These are phyloP conservation scores for Serinus canaria DNA, from an alignment of 2,113 vertebrate species.

Conservation along the genomic window DNA sequence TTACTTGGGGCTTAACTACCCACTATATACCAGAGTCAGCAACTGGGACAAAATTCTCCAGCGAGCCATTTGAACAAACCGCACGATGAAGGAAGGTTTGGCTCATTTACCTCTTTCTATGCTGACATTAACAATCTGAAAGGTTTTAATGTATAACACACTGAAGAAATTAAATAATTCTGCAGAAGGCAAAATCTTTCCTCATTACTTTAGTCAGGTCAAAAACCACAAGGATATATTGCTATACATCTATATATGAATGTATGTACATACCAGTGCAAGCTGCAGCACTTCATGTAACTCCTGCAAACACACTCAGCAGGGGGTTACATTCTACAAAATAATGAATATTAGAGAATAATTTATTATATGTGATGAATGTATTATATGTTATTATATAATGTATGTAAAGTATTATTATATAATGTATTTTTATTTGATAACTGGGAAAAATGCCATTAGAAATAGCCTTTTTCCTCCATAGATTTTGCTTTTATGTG, in stretches of 20 bases:
- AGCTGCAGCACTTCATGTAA: neutral
- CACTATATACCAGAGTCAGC: neutral
- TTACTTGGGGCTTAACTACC: slow-evolving; percentile 32
- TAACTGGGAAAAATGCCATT: neutral
- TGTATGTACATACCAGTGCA: neutral
- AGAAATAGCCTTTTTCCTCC: neutral
- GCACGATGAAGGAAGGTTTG: neutral
- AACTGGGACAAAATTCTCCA: slow-evolving; percentile 52
- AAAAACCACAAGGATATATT: neutral
- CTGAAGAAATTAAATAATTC: neutral
- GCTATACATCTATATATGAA: neutral
- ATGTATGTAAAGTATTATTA: neutral
- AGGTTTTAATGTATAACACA: neutral
- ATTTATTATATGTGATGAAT: neutral
- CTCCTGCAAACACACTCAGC: neutral
- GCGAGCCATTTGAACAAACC: neutral
- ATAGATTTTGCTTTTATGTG: neutral
- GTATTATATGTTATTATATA: neutral
- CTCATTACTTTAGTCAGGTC: neutral
- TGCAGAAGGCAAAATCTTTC: neutral
- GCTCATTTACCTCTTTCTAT: neutral
- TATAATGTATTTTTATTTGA: neutral
- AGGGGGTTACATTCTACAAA: neutral
- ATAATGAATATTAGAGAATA: neutral
- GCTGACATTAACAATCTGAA: neutral